These are phyloP conservation scores for Oreortyx pictus DNA, from an alignment of 2,797 vertebrate genomes.

Conservation along the genomic window DNA sequence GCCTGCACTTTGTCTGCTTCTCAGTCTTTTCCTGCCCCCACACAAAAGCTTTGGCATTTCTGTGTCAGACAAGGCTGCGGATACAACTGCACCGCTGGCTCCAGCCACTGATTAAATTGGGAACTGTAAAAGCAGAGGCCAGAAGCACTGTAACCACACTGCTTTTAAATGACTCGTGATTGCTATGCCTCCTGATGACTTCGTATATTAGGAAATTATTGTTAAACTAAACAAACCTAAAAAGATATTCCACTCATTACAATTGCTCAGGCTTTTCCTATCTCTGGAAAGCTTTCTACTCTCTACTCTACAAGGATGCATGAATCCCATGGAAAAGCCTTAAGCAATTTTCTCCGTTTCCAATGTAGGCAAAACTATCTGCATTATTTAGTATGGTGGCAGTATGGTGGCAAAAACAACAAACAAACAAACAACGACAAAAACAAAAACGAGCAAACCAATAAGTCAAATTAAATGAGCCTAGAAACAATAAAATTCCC, in stretches of 20 bases:
- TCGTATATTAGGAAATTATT: not conserved
- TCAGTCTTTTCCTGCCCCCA: constrained; percentile 25
- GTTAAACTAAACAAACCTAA: not conserved
- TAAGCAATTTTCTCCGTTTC: not conserved
- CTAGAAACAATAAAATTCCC: not conserved
- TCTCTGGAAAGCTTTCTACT: not conserved
- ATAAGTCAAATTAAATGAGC: not conserved
- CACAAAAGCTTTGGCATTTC: constrained; percentile 40
- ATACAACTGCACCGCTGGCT: constrained; percentile 54
- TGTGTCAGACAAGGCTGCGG: constrained; percentile 44
- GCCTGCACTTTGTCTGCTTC: constrained; percentile 79
- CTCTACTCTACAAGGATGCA: rapidly evolving
- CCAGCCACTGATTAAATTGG: constrained; percentile 52
- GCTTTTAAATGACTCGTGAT: not conserved
- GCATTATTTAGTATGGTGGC: not conserved
- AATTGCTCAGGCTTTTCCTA: not conserved
- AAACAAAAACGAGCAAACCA: not conserved
- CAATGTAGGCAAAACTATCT: rapidly evolving
- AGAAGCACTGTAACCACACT: constrained; percentile 37
- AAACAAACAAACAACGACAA: not conserved
- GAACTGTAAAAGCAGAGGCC: constrained; percentile 38
- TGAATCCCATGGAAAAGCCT: not conserved
- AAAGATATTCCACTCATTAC: not conserved
- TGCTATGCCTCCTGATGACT: not conserved
- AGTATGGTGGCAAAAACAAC: not conserved